Evolutionary conservation across 2,797 vertebrate genomes (phyloP).

Genomic region (Sebastes hopkinsi): DNA sequence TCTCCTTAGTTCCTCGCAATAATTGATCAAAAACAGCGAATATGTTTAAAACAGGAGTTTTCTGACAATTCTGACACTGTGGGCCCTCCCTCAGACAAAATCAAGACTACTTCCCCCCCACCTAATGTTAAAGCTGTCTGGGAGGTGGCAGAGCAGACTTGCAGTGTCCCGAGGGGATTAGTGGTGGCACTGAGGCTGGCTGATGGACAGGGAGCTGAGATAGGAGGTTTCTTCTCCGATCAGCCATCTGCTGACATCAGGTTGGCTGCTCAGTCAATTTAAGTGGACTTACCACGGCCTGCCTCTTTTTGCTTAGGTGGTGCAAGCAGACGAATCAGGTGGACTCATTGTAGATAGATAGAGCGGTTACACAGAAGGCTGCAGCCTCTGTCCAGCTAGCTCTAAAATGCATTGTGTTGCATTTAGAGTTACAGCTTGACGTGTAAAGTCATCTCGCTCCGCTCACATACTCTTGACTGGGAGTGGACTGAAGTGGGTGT

Average conservation of each 20-base stretch:
- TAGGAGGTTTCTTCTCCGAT: constrained; percentile 60
- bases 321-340: constrained; percentile 25
- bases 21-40: background rate
- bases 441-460: constrained; percentile 12
- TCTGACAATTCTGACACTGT: background rate
- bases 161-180: constrained; percentile 43
- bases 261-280: constrained; percentile 45
- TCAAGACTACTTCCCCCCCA: background rate
- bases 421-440: constrained; percentile 13
- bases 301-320: constrained; percentile 51
- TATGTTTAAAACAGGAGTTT: background rate
- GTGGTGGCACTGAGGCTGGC: background rate
- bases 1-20: background rate
- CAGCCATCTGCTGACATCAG: constrained; percentile 70
- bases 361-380: background rate
- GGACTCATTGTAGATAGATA: background rate
- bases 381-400: background rate
- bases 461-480: background rate
- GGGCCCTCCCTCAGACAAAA: background rate
- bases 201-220: constrained; percentile 69
- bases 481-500: constrained; percentile 30
- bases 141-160: background rate
- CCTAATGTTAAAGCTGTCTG: background rate
- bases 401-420: background rate
- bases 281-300: constrained; percentile 40